Conservation (phyloP, 2,113 vertebrate species). For the Phalacrocorax pelagicus region DNA sequence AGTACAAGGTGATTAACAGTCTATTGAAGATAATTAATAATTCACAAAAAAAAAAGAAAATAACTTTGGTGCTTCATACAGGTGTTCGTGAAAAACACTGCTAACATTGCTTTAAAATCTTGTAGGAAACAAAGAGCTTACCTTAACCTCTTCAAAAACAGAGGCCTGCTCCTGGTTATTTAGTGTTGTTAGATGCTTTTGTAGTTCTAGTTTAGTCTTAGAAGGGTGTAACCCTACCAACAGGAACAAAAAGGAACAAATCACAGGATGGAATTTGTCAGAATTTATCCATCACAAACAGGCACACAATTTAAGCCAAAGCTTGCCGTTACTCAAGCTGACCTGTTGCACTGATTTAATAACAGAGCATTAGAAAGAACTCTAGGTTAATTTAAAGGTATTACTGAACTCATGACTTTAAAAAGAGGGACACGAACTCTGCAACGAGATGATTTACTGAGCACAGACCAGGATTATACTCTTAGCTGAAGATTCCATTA, state of each 20-base stretch:
- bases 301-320: neutral
- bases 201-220: conserved; percentile 93
- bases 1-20: neutral
- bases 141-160: conserved; percentile 92
- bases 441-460: conserved; percentile 18
- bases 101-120: neutral
- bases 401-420: neutral
- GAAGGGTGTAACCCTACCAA: conserved; percentile 86
- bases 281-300: neutral
- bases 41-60: neutral
- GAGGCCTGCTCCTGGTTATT: conserved; percentile 89
- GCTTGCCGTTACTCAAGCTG: neutral
- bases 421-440: conserved; percentile 9
- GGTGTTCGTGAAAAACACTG: neutral
- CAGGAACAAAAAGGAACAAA: neutral
- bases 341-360: neutral
- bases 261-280: neutral
- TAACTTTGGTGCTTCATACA: neutral
- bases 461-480: conserved; percentile 38
- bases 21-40: neutral
- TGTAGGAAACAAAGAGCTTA: conserved; percentile 53
- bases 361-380: neutral
- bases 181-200: conserved; percentile 91
- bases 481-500: conserved; percentile 37
- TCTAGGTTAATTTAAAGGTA: neutral